phyloP scores from a whole-genome alignment of 2,888 invertebrate genomes.

The Elysia crispata region DNA sequence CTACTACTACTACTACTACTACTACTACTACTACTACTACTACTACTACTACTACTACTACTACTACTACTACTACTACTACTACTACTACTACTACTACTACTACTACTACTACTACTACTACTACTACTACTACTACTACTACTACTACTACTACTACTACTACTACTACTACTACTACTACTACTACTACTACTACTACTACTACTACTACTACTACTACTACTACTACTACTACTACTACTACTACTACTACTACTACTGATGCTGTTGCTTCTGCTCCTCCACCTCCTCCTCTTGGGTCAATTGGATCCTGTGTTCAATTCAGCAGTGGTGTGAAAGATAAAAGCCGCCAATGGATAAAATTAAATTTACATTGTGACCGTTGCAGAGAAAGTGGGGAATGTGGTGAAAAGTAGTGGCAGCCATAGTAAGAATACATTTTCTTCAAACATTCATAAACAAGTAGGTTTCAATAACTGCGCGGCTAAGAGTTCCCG shows the following conservation, averaged over 20 bases:
- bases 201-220: constrained; percentile 11
- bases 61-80: constrained; percentile 10
- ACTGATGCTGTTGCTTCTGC: no score
- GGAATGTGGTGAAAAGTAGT: no score
- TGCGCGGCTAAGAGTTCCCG: no score
- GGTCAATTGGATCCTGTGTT: neutral
- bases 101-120: neutral
- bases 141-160: constrained; percentile 1
- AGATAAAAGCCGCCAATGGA: no score
- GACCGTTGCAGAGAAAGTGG: no score
- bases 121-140: constrained; percentile 15
- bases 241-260: no score
- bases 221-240: constrained; percentile 13
- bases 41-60: constrained; percentile 10
- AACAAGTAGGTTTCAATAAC: no score
- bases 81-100: constrained; percentile 10
- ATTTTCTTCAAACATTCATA: no score
- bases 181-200: neutral
- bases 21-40: neutral
- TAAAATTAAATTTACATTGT: no score
- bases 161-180: no score
- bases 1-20: neutral
- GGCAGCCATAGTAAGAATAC: no score
- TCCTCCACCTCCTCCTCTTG: neutral
- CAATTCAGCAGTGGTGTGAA: no score